Evolutionary conservation across 2,888 invertebrate genomes (phyloP), one percentile per base, ranked within the genome.

Genomic region (Drosophila multiciliata): DNA sequence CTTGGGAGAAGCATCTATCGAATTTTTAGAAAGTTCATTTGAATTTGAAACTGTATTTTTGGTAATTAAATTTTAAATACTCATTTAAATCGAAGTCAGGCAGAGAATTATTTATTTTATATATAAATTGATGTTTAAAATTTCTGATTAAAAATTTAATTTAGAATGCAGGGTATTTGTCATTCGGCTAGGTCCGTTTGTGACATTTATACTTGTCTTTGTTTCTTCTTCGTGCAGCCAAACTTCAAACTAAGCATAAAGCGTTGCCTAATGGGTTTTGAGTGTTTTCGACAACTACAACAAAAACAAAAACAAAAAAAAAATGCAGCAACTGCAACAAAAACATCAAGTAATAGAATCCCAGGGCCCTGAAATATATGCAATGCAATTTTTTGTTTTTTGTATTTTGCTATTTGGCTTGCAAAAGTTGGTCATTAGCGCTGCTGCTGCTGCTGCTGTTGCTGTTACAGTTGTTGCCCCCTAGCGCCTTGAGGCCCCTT

Each of bases 191-290:
- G 3, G 1, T 15, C 9, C 32, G 15, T 17, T 6, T 20, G 32
- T 29, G n/a, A 33, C 54, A 32, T 29, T 54, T 59, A 52, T 64
- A 32, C 55, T 45, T 15, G 48, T 29, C 29, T 48, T 67, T 42
- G 57, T 40, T 60, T 58, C 64, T 64, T 61, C 50, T 54, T 57
- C 80, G 66, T 79, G 65, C 85, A 87, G 75, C 64, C 80, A 80
- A 89, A 87, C 90, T 90, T 87, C 83, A 89, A 87, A 89, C 87
- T 87, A 89, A 90, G 85, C 90, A 90, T 89, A 91, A 90, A 91
- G 90, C 91, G 91, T 90, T 90, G 83, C 91, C 91, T 91, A 90
- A 90, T 90, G 90, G 91, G 87, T 90, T 90, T 89, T 89, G 91
- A 91, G 90, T 90, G 91, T 91, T 90, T 91, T 91, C 86, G 90